Percentiles rank a stretch among this genome's conserved stretches.
phyloP scores from a whole-genome alignment of 2,888 invertebrate genomes.

The Gerosis bhagava region DNA sequence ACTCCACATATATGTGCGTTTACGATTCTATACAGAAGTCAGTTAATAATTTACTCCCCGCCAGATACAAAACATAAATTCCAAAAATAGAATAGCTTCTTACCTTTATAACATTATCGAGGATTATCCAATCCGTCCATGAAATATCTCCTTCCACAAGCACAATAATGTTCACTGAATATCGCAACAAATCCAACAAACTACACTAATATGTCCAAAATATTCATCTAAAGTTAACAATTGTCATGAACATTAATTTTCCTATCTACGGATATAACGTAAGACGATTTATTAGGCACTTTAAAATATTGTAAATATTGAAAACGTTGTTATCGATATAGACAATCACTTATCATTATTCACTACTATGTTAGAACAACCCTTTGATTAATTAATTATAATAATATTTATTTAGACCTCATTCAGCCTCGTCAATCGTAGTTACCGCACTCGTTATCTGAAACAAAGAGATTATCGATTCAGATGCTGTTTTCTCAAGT shows the following conservation, averaged over 20 bases:
- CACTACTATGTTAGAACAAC: constrained; percentile 32
- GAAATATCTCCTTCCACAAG: constrained; percentile 42
- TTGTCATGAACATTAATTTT: constrained; percentile 12
- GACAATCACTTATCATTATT: constrained; percentile 40
- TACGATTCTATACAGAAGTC: constrained; percentile 19
- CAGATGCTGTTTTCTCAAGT: no score
- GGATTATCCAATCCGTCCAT: constrained; percentile 45
- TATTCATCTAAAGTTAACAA: constrained; percentile 28
- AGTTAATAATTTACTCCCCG: constrained; percentile 20
- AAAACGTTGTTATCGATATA: constrained; percentile 34
- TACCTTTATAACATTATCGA: constrained; percentile 70
- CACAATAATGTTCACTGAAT: constrained; percentile 27
- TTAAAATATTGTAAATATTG: constrained; percentile 46
- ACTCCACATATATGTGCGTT: constrained; percentile 5
- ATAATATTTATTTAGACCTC: constrained; percentile 19
- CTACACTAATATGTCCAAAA: constrained; percentile 32
- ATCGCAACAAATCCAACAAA: constrained; percentile 28
- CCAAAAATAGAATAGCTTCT: constrained; percentile 35
- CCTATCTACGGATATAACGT: constrained; percentile 36
- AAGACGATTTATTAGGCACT: constrained; percentile 47
- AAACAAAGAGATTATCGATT: constrained; percentile 33
- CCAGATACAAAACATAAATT: constrained; percentile 24
- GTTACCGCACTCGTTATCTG: constrained; percentile 25
- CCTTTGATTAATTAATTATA: constrained; percentile 14
- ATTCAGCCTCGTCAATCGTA: constrained; percentile 14